Percentiles rank a stretch among this genome's conserved stretches.
Conservation (phyloP, 2,113 vertebrate species). For the Triplophysa rosa region DNA sequence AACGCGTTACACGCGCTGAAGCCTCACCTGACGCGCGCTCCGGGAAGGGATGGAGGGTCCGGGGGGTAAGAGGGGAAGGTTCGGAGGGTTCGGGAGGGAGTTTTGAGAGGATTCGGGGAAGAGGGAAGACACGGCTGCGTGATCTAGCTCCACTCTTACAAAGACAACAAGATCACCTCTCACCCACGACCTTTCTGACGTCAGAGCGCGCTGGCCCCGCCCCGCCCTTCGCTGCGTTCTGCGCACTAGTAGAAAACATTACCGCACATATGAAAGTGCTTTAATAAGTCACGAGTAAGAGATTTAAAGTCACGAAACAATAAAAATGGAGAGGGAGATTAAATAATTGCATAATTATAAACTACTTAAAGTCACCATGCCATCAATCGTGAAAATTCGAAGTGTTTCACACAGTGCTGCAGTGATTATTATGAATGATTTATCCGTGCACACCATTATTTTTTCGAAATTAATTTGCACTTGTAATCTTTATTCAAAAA, state of each 20-base stretch:
- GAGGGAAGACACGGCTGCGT: conserved; percentile 78
- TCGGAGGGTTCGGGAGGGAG: conserved; percentile 79
- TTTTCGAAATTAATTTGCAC: no score
- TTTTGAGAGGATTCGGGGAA: conserved; percentile 81
- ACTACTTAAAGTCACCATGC: no score
- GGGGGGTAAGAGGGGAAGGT: conserved; percentile 77
- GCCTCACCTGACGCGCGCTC: conserved; percentile 56
- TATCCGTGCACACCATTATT: no score
- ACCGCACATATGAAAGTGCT: no score
- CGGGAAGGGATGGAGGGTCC: conserved; percentile 77
- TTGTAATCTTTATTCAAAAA: no score
- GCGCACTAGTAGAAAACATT: background rate
- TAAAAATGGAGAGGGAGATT: no score
- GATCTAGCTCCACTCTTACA: conserved; percentile 75
- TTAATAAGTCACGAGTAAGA: no score
- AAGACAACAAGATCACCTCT: conserved; percentile 58
- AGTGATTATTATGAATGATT: no score
- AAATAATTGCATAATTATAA: no score
- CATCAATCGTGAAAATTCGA: no score
- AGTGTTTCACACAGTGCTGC: no score
- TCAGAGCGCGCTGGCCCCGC: conserved; percentile 4
- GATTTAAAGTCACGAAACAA: no score
- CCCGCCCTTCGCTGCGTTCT: conserved; percentile 8
- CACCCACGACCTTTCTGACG: conserved; percentile 51
- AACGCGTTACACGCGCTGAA: background rate